Conservation (phyloP, 2,113 vertebrate genomes). For the Solea senegalensis region DNA sequence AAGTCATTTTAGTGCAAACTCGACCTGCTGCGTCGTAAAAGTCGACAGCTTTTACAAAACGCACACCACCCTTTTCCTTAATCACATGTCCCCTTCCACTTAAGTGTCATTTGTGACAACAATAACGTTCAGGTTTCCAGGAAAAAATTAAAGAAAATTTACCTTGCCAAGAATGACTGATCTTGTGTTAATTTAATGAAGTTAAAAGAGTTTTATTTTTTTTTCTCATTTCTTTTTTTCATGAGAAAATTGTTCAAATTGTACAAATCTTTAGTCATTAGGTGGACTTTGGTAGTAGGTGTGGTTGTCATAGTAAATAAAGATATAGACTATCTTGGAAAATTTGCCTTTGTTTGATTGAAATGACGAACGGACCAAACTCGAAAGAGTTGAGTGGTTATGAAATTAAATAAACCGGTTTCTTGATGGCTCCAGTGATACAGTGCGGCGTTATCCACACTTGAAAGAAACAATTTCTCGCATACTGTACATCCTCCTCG, state of each 20-base stretch:
- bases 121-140: constrained; percentile 68
- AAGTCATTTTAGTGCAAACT: constrained; percentile 11
- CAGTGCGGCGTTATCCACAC: background rate
- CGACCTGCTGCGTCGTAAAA: constrained; percentile 10
- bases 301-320: constrained; percentile 82
- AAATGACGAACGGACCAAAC: background rate
- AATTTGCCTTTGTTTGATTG: constrained; percentile 30
- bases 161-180: constrained; percentile 61
- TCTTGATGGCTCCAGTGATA: background rate
- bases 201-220: constrained; percentile 60
- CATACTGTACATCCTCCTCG: constrained; percentile 3
- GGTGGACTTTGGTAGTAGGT: constrained; percentile 77
- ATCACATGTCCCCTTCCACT: constrained; percentile 49
- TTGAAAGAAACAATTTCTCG: background rate
- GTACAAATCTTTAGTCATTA: constrained; percentile 73
- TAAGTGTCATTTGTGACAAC: constrained; percentile 59
- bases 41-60: too few species aligned
- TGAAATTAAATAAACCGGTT: too few species aligned
- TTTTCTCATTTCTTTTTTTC: constrained; percentile 45
- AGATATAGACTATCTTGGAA: constrained; percentile 61
- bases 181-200: constrained; percentile 67
- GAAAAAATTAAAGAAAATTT: constrained; percentile 28
- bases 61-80: constrained; percentile 55
- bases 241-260: constrained; percentile 77
- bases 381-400: too few species aligned